Evolutionary conservation across 2,113 vertebrate genomes (phyloP), one percentile per base, ranked within the genome.

Genomic region (Ibidorhyncha struthersii): DNA sequence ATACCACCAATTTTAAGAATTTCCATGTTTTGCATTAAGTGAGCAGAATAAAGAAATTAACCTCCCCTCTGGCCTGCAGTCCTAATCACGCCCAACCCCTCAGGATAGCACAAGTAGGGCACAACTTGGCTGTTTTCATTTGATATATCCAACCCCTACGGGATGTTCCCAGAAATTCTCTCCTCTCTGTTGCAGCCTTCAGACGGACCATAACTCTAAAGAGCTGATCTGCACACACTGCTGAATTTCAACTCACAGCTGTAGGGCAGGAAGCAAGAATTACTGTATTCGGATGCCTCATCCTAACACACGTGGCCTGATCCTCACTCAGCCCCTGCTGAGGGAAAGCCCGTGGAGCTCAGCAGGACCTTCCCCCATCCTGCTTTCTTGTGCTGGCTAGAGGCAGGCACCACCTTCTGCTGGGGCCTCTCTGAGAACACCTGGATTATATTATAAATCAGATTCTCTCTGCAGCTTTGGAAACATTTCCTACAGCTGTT

Each of bases 61-160:
- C 22, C 61, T 66, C 12, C 23, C 16, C 23, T 78, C 58, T 25
- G 3, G 14, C 25, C 47, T 25, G 41, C 50, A 41, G 58, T 10
- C 66, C 58, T 4, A 4, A 38, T 56, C 56, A 21, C 19, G 53
- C 9, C 49, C 49, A 23, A 25, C 49, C 14, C 56, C 26, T 16
- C 1, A 47, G n/a, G 4, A 27, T 0, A 58, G 32, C 41, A 82
- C 6, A 59, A 41, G 25, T 1, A 23, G 15, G 34, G 7, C 12
- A 7, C 4, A 5, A 41, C 59, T 67, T 69, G 21, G 29, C 5
- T 67, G 30, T 52, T 73, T 59, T 50, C 11, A 7, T 82, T 67
- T 26, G 4, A 65, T 36, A 13, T 17, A 38, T 65, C 77, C 27
- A 34, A 1, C 22, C 27, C 36, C 34, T 7, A 63, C 8, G 76